phyloP scores from a whole-genome alignment of 1,140 invertebrate species.

The Pinna nobilis region DNA sequence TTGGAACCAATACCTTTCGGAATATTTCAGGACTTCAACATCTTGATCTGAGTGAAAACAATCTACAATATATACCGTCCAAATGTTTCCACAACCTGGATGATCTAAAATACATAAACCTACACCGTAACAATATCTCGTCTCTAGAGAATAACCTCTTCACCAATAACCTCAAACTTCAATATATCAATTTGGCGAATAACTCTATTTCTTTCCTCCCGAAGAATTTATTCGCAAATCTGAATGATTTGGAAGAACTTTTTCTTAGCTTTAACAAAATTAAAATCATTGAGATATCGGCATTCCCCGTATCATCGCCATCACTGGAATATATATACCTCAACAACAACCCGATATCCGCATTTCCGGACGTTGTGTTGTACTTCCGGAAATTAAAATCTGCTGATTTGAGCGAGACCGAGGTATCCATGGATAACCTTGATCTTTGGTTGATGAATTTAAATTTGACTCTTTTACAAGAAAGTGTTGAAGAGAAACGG shows the following conservation, averaged over 20 bases:
- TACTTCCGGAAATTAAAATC: no score
- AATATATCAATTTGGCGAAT: conserved; percentile 38
- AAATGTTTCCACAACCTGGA: conserved; percentile 33
- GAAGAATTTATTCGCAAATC: conserved; percentile 38
- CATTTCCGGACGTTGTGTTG: conserved; percentile 50
- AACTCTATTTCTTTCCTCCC: conserved; percentile 39
- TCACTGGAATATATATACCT: conserved; percentile 42
- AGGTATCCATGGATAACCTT: neutral
- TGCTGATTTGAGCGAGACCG: no score
- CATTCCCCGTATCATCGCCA: conserved; percentile 38
- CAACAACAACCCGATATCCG: conserved; percentile 43
- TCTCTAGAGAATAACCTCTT: conserved; percentile 28
- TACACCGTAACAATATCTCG: conserved; percentile 29
- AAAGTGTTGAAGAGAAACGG: neutral
- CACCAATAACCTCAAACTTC: conserved; percentile 21
- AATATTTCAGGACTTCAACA: conserved; percentile 45
- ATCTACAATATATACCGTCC: conserved; percentile 32
- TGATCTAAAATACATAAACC: conserved; percentile 35
- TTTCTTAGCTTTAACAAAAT: conserved; percentile 48
- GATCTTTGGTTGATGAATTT: conserved; percentile 31
- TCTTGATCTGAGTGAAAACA: conserved; percentile 46
- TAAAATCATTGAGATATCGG: conserved; percentile 7
- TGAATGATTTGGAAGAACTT: conserved; percentile 34
- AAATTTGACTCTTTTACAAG: conserved; percentile 21
- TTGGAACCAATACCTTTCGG: conserved; percentile 44